Evolutionary conservation across 1,140 invertebrate genomes (phyloP).

Genomic region (Adelges cooleyi): DNA sequence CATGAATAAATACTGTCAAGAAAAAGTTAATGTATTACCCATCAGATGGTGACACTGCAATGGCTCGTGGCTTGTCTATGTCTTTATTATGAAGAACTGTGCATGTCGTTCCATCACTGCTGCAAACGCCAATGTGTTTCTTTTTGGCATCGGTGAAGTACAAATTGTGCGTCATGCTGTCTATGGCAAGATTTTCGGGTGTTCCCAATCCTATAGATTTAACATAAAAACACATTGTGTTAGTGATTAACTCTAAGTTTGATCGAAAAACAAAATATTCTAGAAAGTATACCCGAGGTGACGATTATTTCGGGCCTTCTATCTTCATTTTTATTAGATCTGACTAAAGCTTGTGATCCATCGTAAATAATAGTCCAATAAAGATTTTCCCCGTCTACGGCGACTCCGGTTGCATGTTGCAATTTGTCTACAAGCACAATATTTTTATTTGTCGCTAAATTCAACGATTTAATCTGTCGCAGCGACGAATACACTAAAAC

Average conservation of each 20-base stretch:
- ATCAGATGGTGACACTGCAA: slow-evolving; percentile 48
- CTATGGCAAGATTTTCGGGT: slow-evolving; percentile 64
- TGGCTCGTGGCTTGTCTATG: slow-evolving; percentile 47
- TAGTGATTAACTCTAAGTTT: neutral
- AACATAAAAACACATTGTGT: neutral
- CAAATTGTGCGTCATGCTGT: slow-evolving; percentile 68
- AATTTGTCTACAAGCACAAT: slow-evolving; percentile 41
- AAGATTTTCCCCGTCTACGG: slow-evolving; percentile 50
- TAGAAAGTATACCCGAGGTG: slow-evolving; percentile 37
- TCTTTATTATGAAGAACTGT: slow-evolving; percentile 47
- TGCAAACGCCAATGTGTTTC: slow-evolving; percentile 62
- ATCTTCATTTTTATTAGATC: slow-evolving; percentile 47
- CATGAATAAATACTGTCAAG: no score
- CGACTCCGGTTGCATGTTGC: slow-evolving; percentile 52
- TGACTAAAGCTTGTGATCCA: slow-evolving; percentile 53
- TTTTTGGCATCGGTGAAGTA: slow-evolving; percentile 66
- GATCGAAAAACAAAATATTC: slow-evolving; percentile 5
- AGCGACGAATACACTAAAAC: slow-evolving; percentile 26
- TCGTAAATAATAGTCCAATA: slow-evolving; percentile 62
- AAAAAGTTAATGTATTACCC: slow-evolving; percentile 42
- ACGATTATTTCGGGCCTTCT: slow-evolving; percentile 44
- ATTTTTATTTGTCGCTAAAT: slow-evolving; percentile 40
- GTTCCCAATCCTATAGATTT: slow-evolving; percentile 47
- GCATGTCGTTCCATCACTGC: slow-evolving; percentile 48
- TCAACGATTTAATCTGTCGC: slow-evolving; percentile 41